phyloP scores from a whole-genome alignment of 2,888 invertebrate species.

The Epiblema foenella region DNA sequence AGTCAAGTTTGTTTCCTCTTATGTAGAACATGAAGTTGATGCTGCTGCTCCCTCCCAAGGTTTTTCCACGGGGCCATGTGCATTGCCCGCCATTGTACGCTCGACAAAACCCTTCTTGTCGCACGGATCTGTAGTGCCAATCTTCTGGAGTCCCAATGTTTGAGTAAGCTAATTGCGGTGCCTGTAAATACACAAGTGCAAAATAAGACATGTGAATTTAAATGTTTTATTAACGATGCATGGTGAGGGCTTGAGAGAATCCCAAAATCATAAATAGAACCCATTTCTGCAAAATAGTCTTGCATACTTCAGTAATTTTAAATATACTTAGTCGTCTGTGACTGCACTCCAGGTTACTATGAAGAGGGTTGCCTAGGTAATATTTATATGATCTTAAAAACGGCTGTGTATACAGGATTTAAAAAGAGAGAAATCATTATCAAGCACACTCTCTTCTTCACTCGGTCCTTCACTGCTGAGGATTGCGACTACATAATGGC shows the following conservation, averaged over 20 bases:
- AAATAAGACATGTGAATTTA: background rate
- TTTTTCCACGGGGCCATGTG: constrained; percentile 86
- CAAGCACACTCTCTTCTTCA: too few relatives aligned
- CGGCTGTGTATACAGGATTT: too few relatives aligned
- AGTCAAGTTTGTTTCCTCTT: constrained; percentile 81
- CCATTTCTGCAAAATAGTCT: background rate
- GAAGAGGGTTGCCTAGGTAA: too few relatives aligned
- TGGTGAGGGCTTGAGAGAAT: background rate
- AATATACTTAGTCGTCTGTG: too few relatives aligned
- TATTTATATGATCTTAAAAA: too few relatives aligned
- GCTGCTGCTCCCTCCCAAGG: constrained; percentile 85
- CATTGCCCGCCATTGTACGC: constrained; percentile 67
- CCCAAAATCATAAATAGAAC: background rate
- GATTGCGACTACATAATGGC: too few relatives aligned
- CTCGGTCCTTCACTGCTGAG: too few relatives aligned
- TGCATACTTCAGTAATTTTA: too few relatives aligned
- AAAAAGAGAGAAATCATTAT: too few relatives aligned
- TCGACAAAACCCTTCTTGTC: constrained; percentile 70
- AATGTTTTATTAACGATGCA: background rate
- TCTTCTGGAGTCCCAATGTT: constrained; percentile 68
- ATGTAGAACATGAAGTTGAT: constrained; percentile 86
- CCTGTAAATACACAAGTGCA: constrained; percentile 52
- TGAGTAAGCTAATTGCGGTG: constrained; percentile 61
- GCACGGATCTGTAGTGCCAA: constrained; percentile 84
- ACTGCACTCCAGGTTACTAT: too few relatives aligned